Conservation (phyloP, 2,797 vertebrate species). For the Amazona finschi region DNA sequence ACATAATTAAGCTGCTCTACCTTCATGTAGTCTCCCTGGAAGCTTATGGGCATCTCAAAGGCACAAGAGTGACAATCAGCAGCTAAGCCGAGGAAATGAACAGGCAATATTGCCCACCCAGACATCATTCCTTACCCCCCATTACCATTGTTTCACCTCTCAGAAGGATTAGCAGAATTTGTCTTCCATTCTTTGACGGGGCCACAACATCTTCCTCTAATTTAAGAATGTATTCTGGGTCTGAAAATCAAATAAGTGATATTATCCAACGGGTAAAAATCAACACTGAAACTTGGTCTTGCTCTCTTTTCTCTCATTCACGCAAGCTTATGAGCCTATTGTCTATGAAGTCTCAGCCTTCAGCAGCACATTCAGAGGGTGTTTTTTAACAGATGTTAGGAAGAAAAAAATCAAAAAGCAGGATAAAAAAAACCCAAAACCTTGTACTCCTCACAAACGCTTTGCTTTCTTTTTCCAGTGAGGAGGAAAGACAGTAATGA, state of each 20-base stretch:
- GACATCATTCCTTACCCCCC: slow-evolving; percentile 37
- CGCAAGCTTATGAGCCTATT: slow-evolving; percentile 23
- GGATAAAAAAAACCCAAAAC: neutral
- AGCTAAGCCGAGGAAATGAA: slow-evolving; percentile 65
- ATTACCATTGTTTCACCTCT: slow-evolving; percentile 13
- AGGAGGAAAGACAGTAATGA: neutral
- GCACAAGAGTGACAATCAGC: slow-evolving; percentile 65
- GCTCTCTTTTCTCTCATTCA: slow-evolving; percentile 40
- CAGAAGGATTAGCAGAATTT: slow-evolving; percentile 47
- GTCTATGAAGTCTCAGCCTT: neutral
- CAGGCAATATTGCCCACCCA: slow-evolving; percentile 63
- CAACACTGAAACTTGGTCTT: slow-evolving; percentile 14
- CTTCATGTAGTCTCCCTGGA: slow-evolving; percentile 58
- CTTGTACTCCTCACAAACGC: neutral
- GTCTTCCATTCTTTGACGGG: slow-evolving; percentile 15
- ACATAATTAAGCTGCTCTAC: slow-evolving; percentile 77
- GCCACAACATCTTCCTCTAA: slow-evolving; percentile 17
- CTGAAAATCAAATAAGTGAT: slow-evolving; percentile 46
- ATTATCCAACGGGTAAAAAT: slow-evolving; percentile 28
- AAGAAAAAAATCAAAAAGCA: neutral
- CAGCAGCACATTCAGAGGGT: slow-evolving; percentile 4
- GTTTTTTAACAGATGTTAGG: slow-evolving; percentile 16
- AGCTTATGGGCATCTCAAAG: slow-evolving; percentile 69
- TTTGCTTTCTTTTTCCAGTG: neutral
- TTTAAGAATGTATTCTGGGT: slow-evolving; percentile 10